phyloP scores from a whole-genome alignment of 2,113 vertebrate species.

The Amphiprion percula region DNA sequence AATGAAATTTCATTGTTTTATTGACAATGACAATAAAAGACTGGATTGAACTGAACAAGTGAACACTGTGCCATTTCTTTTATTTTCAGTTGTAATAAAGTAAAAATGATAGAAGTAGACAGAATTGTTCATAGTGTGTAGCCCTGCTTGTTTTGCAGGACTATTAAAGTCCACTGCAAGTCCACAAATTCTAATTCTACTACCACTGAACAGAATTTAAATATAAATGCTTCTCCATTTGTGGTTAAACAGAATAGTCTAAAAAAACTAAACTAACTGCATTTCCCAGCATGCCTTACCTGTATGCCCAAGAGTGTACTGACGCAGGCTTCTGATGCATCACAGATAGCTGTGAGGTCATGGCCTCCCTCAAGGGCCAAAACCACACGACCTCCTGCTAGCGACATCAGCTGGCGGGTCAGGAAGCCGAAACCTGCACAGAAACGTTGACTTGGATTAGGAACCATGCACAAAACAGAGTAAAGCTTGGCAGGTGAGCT shows the following conservation, averaged over 20 bases:
- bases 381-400: constrained; percentile 92
- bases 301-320: constrained; percentile 91
- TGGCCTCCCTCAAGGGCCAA: constrained; percentile 94
- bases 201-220: neutral
- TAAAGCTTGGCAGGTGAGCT: constrained; percentile 4
- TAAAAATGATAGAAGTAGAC: no score
- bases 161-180: no score
- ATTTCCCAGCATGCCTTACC: constrained; percentile 83
- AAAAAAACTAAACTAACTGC: neutral
- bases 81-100: no score
- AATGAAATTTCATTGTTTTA: no score
- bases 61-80: no score
- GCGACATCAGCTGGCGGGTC: constrained; percentile 93
- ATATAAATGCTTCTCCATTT: neutral
- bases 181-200: no score
- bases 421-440: constrained; percentile 93
- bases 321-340: constrained; percentile 94
- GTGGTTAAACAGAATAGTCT: no score
- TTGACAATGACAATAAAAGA: no score
- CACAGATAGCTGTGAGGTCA: constrained; percentile 96
- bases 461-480: neutral
- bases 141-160: neutral
- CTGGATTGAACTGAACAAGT: no score
- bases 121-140: neutral
- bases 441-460: constrained; percentile 12